Conservation (phyloP, 2,113 vertebrate species). For the Onychostruthus taczanowskii region DNA sequence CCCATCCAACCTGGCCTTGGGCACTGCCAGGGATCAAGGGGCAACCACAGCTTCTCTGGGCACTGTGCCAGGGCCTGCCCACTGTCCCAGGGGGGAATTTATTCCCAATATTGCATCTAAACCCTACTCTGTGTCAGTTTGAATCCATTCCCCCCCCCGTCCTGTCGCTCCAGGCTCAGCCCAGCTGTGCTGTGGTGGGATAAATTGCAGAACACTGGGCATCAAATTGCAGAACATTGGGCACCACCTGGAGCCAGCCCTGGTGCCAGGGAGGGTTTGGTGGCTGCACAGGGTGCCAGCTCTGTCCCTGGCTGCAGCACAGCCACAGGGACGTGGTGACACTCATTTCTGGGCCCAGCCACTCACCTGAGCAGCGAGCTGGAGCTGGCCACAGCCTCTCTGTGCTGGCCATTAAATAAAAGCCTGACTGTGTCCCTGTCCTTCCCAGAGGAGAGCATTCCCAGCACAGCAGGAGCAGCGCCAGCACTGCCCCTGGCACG, state of each 20-base stretch:
- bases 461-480: neutral
- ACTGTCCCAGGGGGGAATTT: neutral
- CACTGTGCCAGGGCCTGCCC: neutral
- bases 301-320: neutral
- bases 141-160: neutral
- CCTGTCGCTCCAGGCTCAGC: neutral
- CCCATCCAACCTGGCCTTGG: rapidly evolving
- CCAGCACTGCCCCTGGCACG: neutral
- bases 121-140: rapidly evolving
- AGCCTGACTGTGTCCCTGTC: neutral
- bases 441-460: neutral
- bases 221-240: neutral
- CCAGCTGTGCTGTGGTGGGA: neutral
- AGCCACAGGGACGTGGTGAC: neutral
- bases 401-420: neutral
- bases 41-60: neutral
- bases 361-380: rapidly evolving
- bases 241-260: neutral
- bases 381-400: neutral
- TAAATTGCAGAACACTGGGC: neutral
- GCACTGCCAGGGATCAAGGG: neutral
- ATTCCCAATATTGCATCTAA: neutral
- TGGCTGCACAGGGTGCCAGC: neutral
- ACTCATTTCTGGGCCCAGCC: neutral
- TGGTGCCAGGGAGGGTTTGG: neutral